Conservation (phyloP, 2,797 vertebrate species). For the Iguana delicatissima region DNA sequence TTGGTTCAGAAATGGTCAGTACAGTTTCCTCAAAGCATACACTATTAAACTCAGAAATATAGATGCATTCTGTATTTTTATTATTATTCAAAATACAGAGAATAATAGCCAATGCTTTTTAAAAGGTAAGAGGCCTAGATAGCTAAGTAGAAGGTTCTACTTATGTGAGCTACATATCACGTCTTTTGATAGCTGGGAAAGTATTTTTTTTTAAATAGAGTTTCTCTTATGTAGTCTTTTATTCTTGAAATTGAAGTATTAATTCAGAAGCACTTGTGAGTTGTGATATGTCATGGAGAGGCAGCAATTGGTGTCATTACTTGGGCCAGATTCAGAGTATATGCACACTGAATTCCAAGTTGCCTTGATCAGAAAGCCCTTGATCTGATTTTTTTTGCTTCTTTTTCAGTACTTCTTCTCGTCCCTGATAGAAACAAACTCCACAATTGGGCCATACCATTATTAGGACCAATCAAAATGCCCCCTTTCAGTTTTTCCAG, state of each 20-base stretch:
- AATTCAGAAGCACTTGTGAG: not conserved
- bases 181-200: not conserved
- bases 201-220: too few species aligned
- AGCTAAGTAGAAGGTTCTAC: not conserved
- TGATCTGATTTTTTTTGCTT: not conserved
- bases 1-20: constrained; percentile 6
- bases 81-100: not conserved
- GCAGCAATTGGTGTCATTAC: not conserved
- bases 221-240: constrained; percentile 1
- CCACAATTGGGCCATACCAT: not conserved
- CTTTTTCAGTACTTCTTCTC: too few species aligned
- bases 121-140: not conserved
- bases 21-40: not conserved
- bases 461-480: not conserved
- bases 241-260: not conserved
- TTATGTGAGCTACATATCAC: not conserved
- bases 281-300: not conserved
- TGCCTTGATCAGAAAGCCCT: not conserved
- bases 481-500: not conserved
- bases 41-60: not conserved
- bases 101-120: constrained; percentile 1
- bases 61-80: not conserved
- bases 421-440: not conserved
- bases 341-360: not conserved
- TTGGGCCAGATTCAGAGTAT: not conserved